These are phyloP conservation scores for Monochamus alternatus DNA, from an alignment of 2,888 invertebrate species.

Conservation along the genomic window DNA sequence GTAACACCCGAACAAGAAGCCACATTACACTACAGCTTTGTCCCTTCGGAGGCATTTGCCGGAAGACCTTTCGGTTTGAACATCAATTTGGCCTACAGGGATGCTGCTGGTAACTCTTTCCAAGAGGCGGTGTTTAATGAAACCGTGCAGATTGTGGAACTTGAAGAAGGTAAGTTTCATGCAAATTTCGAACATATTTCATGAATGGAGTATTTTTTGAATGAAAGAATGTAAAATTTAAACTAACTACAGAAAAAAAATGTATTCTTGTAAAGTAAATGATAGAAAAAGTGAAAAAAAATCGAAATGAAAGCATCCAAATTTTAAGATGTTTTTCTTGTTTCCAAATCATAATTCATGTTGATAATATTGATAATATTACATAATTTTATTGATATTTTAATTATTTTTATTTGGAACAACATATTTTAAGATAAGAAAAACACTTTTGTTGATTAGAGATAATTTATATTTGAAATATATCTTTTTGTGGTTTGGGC, in stretches of 20 bases:
- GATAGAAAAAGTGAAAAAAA: too few species aligned
- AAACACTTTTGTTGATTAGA: too few species aligned
- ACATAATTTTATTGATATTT: not conserved
- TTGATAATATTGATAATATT: not conserved
- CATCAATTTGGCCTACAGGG: conserved; percentile 92
- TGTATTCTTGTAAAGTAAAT: too few species aligned
- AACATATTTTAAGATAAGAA: too few species aligned
- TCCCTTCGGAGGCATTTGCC: conserved; percentile 96
- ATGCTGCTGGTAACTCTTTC: conserved; percentile 79
- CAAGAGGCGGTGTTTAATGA: conserved; percentile 98
- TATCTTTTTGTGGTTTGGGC: too few species aligned
- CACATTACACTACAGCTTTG: conserved; percentile 94
- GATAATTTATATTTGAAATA: too few species aligned
- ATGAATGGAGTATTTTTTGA: not conserved
- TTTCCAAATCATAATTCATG: too few species aligned
- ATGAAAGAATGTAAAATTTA: not conserved
- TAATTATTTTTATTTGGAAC: not conserved
- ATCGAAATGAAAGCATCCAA: too few species aligned
- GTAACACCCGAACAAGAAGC: conserved; percentile 95
- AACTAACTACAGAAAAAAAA: too few species aligned
- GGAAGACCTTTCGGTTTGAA: conserved; percentile 97
- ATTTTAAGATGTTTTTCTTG: too few species aligned
- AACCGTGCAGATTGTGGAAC: conserved; percentile 95
- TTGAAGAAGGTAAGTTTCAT: conserved; percentile 82
- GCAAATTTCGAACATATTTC: conserved; percentile 1